phyloP scores from a whole-genome alignment of 2,113 vertebrate species.

The Rhynchopsitta pachyrhyncha region DNA sequence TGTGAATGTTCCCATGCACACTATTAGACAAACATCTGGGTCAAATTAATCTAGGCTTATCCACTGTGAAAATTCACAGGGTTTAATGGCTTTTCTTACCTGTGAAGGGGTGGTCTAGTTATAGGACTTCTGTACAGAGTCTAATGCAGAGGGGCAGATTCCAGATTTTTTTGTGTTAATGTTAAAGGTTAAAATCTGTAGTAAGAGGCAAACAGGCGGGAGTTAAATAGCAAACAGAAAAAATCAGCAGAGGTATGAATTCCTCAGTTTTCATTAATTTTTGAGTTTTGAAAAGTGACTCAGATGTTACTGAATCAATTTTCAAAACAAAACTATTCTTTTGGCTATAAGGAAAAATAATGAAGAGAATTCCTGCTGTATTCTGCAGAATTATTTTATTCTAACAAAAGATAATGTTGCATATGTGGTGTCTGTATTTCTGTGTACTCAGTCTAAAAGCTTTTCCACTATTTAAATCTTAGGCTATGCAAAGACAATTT shows the following conservation, averaged over 20 bases:
- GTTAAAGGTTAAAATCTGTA: conserved; percentile 25
- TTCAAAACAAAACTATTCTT: background rate
- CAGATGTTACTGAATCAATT: background rate
- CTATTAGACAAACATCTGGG: conserved; percentile 63
- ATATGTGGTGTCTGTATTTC: background rate
- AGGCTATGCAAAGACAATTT: background rate
- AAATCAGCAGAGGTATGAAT: background rate
- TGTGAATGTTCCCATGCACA: conserved; percentile 42
- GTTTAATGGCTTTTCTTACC: conserved; percentile 59
- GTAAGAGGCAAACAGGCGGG: background rate
- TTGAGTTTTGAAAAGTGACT: background rate
- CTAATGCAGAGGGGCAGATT: background rate
- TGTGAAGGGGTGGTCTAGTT: conserved; percentile 60
- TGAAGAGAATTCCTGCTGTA: background rate
- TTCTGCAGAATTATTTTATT: background rate
- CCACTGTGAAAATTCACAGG: conserved; percentile 68
- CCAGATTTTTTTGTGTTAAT: background rate
- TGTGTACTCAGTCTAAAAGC: background rate
- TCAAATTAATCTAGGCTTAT: conserved; percentile 66
- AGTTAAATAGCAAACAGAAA: background rate
- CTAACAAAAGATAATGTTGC: background rate
- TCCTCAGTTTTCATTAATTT: background rate
- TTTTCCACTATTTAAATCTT: background rate
- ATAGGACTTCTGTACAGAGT: conserved; percentile 13
- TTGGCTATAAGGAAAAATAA: background rate